Base-by-base conservation (phyloP, 23 tunicate species). In the Ascidia mentula region DNA sequence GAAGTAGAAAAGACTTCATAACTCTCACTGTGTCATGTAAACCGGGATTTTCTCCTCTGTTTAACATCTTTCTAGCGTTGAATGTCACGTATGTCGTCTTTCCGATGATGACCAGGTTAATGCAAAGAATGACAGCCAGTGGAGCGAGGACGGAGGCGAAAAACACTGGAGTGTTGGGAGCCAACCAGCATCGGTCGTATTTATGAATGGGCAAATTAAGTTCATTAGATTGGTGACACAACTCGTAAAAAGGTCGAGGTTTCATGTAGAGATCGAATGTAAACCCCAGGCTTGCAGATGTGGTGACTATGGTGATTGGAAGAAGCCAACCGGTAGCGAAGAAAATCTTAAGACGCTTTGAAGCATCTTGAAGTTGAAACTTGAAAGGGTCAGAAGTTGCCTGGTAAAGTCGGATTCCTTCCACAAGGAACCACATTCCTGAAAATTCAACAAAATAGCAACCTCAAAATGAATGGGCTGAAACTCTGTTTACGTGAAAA, bases 41-140 rank as follows among this genome's bases (percentile, higher is more conserved):
- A 3, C 65, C 65, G 12, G 65, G 65, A 53, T 53, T 28, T 53
- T 53, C 65, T 53, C 65, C 65, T 53, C 65, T 53, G 65, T 53
- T 53, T 9, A 20, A 28, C 65, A 53, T 53, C 65, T 9, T 53
- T 9, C 65, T 53, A 26, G 65, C 22, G 65, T 53, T 53, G 13
- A 53, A 53, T 28, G 24, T 53, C 65, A 53, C 65, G 2, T 53
- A 28, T 3, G 65, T 53, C 12, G 24, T 28, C 24, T 53, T 53
- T 9, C 22, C 28, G 13, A 53, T 53, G 13, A 53, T 53, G 13
- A 53, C 28, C 28, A 53, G 13, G 13, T 53, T 53, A 26, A 53
- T 28, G 13, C 22, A 28, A 26, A 53, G 65, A 28, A 53, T 53
- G 65, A 53, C 28, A 53, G 65, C 65, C 22, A 53, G 65, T 5